phyloP scores from a whole-genome alignment of 2,888 invertebrate genomes.

The Cerceris rybyensis region DNA sequence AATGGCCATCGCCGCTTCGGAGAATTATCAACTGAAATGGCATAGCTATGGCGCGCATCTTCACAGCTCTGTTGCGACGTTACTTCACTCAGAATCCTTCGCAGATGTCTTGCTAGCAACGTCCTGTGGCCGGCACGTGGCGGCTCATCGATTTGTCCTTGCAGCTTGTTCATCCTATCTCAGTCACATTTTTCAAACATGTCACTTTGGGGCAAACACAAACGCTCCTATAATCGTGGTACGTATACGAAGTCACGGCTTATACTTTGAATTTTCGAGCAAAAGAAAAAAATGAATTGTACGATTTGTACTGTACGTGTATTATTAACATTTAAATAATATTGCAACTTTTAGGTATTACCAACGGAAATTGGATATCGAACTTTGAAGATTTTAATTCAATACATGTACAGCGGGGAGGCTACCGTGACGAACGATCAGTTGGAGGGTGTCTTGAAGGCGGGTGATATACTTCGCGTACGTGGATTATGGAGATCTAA shows the following conservation, averaged over 20 bases:
- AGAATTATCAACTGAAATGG: conserved; percentile 95
- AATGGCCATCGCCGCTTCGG: conserved; percentile 84
- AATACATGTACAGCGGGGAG: conserved; percentile 93
- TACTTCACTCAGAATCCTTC: conserved; percentile 90
- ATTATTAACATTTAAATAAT: neutral
- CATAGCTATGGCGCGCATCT: conserved; percentile 92
- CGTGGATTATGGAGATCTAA: conserved; percentile 89
- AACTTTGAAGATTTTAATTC: conserved; percentile 90
- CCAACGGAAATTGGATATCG: conserved; percentile 92
- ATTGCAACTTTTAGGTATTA: conserved; percentile 83
- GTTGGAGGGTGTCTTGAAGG: conserved; percentile 90
- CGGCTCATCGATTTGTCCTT: conserved; percentile 92
- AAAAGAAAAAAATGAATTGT: too few species aligned
- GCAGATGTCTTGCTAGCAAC: conserved; percentile 92
- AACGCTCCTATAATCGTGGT: conserved; percentile 81
- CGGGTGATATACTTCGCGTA: conserved; percentile 91
- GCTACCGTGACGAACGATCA: conserved; percentile 94
- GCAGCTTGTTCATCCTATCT: conserved; percentile 90
- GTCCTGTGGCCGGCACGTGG: conserved; percentile 90
- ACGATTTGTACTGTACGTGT: neutral
- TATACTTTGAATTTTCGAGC: too few species aligned
- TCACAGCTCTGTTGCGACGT: conserved; percentile 90
- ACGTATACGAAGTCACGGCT: conserved; percentile 28
- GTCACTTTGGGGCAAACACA: conserved; percentile 80
- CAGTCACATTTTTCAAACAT: conserved; percentile 83